Conservation (phyloP, 2,113 vertebrate genomes). For the Myotis yumanensis region DNA sequence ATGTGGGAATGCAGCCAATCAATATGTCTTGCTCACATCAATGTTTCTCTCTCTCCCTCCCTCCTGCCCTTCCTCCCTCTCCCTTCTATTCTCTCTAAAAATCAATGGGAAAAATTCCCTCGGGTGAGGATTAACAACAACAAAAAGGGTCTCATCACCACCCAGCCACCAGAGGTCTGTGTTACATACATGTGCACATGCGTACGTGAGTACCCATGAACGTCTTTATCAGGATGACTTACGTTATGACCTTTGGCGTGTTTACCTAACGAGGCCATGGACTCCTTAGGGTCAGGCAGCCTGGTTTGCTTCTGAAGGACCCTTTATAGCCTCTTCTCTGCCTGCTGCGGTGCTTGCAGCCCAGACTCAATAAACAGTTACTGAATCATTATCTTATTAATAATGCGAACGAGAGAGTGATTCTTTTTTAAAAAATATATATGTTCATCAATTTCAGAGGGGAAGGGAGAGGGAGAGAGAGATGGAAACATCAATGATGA, state of each 20-base stretch:
- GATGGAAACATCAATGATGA: too few relatives aligned
- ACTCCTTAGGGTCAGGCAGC: background rate
- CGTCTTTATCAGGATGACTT: background rate
- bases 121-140: too few relatives aligned
- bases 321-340: background rate
- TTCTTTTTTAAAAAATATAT: background rate
- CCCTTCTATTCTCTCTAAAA: too few relatives aligned
- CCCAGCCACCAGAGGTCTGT: background rate
- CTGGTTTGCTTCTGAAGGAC: background rate
- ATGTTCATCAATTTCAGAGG: too few relatives aligned
- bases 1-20: too few relatives aligned
- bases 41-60: too few relatives aligned
- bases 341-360: background rate
- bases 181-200: fast-evolving
- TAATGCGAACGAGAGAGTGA: background rate
- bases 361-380: background rate
- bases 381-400: background rate
- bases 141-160: too few relatives aligned
- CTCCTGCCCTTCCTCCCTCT: too few relatives aligned
- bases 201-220: too few relatives aligned
- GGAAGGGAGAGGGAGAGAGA: too few relatives aligned
- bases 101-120: too few relatives aligned
- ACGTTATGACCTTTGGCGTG: background rate
- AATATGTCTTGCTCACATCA: too few relatives aligned
- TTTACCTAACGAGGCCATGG: background rate